These are phyloP conservation scores for Sericinus montela DNA, from an alignment of 2,888 invertebrate species.

Conservation along the genomic window DNA sequence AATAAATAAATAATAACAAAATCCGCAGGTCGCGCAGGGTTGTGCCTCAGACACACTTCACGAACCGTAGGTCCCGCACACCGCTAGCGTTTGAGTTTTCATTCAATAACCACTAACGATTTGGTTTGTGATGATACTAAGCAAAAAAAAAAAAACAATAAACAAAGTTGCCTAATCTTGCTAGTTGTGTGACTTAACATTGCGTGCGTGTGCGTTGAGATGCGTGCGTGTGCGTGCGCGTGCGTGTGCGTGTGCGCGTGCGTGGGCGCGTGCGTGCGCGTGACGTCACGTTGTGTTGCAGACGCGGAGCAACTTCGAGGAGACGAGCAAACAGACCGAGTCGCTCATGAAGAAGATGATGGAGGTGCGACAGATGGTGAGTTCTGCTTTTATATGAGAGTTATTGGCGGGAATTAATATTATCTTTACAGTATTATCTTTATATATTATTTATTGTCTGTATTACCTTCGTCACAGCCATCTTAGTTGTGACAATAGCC, in stretches of 20 bases:
- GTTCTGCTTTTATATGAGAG: too few species aligned
- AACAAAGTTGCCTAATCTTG: too few species aligned
- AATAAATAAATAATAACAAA: too few species aligned
- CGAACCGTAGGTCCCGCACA: neutral
- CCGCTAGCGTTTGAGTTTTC: neutral
- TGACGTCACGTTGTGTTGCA: constrained; percentile 52
- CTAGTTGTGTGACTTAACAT: too few species aligned
- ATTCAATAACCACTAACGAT: neutral
- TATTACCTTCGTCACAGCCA: too few species aligned
- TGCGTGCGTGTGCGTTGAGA: neutral
- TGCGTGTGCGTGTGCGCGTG: neutral
- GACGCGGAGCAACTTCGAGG: constrained; percentile 95
- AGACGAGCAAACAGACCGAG: constrained; percentile 94
- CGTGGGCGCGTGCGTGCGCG: constrained; percentile 23
- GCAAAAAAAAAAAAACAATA: neutral
- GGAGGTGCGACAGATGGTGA: constrained; percentile 93
- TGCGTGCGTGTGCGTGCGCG: constrained; percentile 1
- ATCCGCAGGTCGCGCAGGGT: constrained; percentile 16
- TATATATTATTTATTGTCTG: too few species aligned
- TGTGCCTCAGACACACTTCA: neutral
- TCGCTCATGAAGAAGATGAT: constrained; percentile 98
- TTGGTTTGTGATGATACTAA: neutral
- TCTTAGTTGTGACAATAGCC: too few species aligned
- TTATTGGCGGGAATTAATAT: too few species aligned
- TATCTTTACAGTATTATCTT: too few species aligned